These are phyloP conservation scores for Liposcelis brunnea DNA, from an alignment of 2,888 invertebrate genomes.

Conservation along the genomic window DNA sequence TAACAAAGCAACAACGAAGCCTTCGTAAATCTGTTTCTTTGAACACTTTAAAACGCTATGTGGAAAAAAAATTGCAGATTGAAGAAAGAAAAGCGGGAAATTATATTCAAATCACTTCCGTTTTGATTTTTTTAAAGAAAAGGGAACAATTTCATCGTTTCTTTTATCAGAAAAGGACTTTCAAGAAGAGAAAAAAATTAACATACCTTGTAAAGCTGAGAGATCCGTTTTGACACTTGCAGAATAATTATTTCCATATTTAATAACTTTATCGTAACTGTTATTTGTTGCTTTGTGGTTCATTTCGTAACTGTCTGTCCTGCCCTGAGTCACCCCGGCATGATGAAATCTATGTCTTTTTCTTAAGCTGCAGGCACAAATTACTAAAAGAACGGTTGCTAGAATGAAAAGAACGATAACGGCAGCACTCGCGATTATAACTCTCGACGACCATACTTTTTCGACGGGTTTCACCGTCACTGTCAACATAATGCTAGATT, in stretches of 20 bases:
- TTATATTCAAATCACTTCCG: too few relatives aligned
- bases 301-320: constrained; percentile 53
- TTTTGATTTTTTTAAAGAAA: too few relatives aligned
- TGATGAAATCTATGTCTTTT: constrained; percentile 36
- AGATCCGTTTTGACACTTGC: too few relatives aligned
- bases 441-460: constrained; percentile 5
- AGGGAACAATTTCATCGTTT: too few relatives aligned
- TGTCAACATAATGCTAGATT: constrained; percentile 52
- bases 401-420: constrained; percentile 45
- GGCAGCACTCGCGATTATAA: constrained; percentile 4
- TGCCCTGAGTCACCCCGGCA: constrained; percentile 25
- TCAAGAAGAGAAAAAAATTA: too few relatives aligned
- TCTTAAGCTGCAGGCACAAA: constrained; percentile 41
- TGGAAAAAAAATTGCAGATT: too few relatives aligned
- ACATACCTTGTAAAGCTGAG: too few relatives aligned
- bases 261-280: constrained; percentile 16
- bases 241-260: not conserved
- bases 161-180: too few relatives aligned
- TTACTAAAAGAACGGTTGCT: constrained; percentile 44
- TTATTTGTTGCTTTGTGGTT: constrained; percentile 33
- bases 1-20: too few relatives aligned
- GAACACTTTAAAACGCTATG: too few relatives aligned
- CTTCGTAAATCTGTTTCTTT: too few relatives aligned
- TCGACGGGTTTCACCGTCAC: constrained; percentile 47
- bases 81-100: too few relatives aligned